Evolutionary conservation across 2,888 invertebrate species (phyloP), one percentile per base, ranked within the genome.

Genomic region (Ernsta delagoae): DNA sequence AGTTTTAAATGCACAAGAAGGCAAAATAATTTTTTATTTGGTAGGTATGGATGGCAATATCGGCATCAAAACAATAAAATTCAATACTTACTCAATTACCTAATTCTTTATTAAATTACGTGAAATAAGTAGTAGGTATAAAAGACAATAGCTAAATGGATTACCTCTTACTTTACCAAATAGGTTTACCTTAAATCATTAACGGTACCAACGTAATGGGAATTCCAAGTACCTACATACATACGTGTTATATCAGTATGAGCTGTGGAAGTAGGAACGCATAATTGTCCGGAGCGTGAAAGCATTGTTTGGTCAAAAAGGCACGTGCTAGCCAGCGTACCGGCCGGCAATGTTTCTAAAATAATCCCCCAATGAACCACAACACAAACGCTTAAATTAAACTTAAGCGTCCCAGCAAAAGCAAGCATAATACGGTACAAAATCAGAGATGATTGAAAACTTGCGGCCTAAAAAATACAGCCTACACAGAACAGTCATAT

Each of bases 281-380:
- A 68, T 60, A 67, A 65, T 65, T 59, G 56, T 65, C 68, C 59
- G 65, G 65, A 74, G 69, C 73, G 41, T 70, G 60, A 71, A 85
- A 83, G 85, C 84, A 83, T 83, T 83, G 83, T 80, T 84, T 86
- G 80, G 79, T 80, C 82, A 87, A 91, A 88, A 87, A 88, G 86
- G 89, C 92, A 89, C 91, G 92, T 85, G 90, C 90, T 80, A 76
- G 80, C 78, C 80, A 76, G 80, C 78, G 79, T 76, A 84, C 78
- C 79, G 84, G 83, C 85, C 81, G 76, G 75, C 83, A 79, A 81
- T 89, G 88, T 90, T 90, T 89, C 88, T 87, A 85, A 89, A 89
- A 90, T 89, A 89, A 68, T 62, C 68, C 62, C 39, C 39, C 68
- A 68, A 68, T 50, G 62, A 68, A 68, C 68, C 68, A 68, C 56